A percentile compares a stretch with the other conserved stretches of the same genome.
These are phyloP conservation scores for Acrobeloides nanus DNA, from an alignment of 2,888 invertebrate genomes.

Conservation along the genomic window DNA sequence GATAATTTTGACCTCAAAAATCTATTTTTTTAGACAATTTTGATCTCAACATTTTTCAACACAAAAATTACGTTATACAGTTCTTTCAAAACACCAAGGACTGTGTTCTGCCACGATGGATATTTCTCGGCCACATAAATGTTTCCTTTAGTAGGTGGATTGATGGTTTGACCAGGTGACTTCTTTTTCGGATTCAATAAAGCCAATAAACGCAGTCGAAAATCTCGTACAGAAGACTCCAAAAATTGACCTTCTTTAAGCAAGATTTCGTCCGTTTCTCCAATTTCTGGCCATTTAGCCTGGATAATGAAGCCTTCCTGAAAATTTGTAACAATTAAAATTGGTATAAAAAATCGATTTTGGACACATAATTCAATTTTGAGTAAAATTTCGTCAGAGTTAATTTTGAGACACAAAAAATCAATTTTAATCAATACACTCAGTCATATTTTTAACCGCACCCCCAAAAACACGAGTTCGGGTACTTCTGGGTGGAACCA, in stretches of 20 bases:
- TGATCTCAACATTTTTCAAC: too few species aligned
- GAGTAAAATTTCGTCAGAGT: too few species aligned
- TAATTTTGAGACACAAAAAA: too few species aligned
- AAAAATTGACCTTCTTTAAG: constrained; percentile 77
- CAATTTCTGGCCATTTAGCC: constrained; percentile 75
- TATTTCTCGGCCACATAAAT: constrained; percentile 90
- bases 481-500: too few species aligned
- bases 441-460: too few species aligned
- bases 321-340: too few species aligned
- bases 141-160: constrained; percentile 72
- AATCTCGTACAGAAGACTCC: constrained; percentile 62
- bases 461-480: too few species aligned
- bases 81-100: constrained; percentile 75
- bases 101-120: constrained; percentile 86
- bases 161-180: constrained; percentile 56
- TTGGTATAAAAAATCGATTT: too few species aligned
- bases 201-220: constrained; percentile 35
- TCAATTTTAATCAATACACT: too few species aligned
- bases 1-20: too few species aligned
- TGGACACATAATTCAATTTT: too few species aligned
- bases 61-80: constrained; percentile 54
- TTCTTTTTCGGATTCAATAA: constrained; percentile 42
- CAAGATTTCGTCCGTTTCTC: constrained; percentile 70
- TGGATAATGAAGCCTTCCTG: constrained; percentile 72
- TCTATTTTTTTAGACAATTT: too few species aligned